Evolutionary conservation across 2,888 invertebrate genomes (phyloP).

Genomic region (Parochlus steinenii): DNA sequence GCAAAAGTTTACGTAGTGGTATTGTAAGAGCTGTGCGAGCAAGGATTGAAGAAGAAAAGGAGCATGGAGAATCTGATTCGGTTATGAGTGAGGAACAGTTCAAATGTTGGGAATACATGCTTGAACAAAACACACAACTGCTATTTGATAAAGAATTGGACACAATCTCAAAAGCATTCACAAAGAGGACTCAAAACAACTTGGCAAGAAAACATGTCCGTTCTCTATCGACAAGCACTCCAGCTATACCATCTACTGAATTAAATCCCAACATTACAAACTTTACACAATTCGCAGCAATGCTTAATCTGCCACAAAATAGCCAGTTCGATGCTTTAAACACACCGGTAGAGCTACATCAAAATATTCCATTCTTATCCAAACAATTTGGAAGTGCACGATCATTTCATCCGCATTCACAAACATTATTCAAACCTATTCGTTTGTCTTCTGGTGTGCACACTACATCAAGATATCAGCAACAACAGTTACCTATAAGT

Average conservation of each 20-base stretch:
- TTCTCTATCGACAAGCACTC: constrained; percentile 52
- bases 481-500: no score
- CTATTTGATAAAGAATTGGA: constrained; percentile 77
- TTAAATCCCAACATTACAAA: constrained; percentile 13
- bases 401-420: constrained; percentile 48
- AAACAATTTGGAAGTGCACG: constrained; percentile 67
- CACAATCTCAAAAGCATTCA: constrained; percentile 48
- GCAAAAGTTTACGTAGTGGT: constrained; percentile 39
- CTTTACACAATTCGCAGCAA: constrained; percentile 22
- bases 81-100: constrained; percentile 69
- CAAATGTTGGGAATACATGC: constrained; percentile 86
- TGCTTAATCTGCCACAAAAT: constrained; percentile 25
- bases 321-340: constrained; percentile 19
- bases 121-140: constrained; percentile 78
- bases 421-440: constrained; percentile 34
- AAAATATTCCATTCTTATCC: constrained; percentile 38
- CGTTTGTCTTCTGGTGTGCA: constrained; percentile 40
- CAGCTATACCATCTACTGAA: constrained; percentile 34
- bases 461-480: constrained; percentile 29
- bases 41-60: constrained; percentile 42
- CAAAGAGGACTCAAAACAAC: constrained; percentile 26
- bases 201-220: constrained; percentile 30
- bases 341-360: constrained; percentile 16
- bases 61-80: constrained; percentile 37
- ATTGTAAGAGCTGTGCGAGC: constrained; percentile 46